These are phyloP conservation scores for Amphimallon solstitiale DNA, from an alignment of 2,888 invertebrate genomes.

Conservation along the genomic window DNA sequence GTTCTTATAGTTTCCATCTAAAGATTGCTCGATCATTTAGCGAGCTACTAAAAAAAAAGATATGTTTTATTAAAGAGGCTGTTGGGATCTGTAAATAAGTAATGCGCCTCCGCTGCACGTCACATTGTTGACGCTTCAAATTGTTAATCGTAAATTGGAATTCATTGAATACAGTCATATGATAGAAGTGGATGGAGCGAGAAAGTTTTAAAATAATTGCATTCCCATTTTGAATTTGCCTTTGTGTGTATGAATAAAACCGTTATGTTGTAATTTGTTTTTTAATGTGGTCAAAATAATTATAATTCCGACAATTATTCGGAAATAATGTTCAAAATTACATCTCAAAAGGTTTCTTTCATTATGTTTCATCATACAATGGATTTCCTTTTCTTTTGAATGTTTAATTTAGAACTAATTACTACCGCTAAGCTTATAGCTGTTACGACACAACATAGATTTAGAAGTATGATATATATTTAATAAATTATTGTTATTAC, in stretches of 20 bases:
- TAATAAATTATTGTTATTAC: too few relatives aligned
- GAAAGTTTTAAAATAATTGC: slow-evolving; percentile 34
- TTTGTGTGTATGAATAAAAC: slow-evolving; percentile 2
- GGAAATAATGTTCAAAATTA: slow-evolving; percentile 1
- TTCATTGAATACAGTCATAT: slow-evolving; percentile 31
- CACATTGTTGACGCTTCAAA: slow-evolving; percentile 37
- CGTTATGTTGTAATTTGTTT: slow-evolving; percentile 28
- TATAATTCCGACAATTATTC: slow-evolving; percentile 8
- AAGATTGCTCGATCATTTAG: slow-evolving; percentile 58
- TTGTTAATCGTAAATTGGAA: slow-evolving; percentile 39
- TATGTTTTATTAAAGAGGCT: slow-evolving; percentile 37
- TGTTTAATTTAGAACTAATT: too few relatives aligned
- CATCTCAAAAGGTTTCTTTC: neutral
- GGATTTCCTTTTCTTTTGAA: too few relatives aligned
- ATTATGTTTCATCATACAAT: too few relatives aligned
- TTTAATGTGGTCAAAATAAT: neutral
- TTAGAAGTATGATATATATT: too few relatives aligned
- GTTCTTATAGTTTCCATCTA: slow-evolving; percentile 56
- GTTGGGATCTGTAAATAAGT: slow-evolving; percentile 31
- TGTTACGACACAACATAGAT: too few relatives aligned
- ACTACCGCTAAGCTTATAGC: too few relatives aligned
- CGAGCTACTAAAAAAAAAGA: slow-evolving; percentile 54
- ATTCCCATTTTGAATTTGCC: slow-evolving; percentile 24
- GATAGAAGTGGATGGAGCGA: neutral
- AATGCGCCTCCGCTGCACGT: slow-evolving; percentile 31